Base-by-base conservation (phyloP, 2,888 invertebrate species). In the Ecdyonurus torrentis region DNA sequence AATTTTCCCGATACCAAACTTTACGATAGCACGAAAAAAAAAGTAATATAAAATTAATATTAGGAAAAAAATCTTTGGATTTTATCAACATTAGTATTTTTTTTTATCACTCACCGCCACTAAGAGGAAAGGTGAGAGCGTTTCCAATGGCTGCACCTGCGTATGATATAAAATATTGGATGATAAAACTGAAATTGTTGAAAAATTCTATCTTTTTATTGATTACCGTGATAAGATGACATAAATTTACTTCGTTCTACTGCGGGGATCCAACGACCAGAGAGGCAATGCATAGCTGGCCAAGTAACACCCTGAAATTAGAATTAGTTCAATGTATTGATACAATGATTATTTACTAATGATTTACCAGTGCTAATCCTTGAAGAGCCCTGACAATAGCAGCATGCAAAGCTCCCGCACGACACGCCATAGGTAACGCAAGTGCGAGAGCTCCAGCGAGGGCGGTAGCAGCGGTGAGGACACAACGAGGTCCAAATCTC, bases 121-220 rank as follows among this genome's bases (percentile, higher is more conserved):
- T 71, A 53, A 76, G 66, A 1, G 76, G 76, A 65, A 75, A 72
- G 2, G 73, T 74, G 1, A 77, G 65, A 24, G 79, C 76, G 65
- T 77, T 78, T 2, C 80, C 80, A 60, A 80, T 70, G 66, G 77
- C 76, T 22, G 76, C 72, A 58, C 77, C 78, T 78, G 58, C 20
- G 63, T 64, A 15, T 22, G 23, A 60, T 15, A 23, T 15, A 59
- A 20, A 62, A 58, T 22, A 5, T 18, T n/a, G 15, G 24, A 58
- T 58, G 24, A 58, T 20, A 15, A 15, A 58, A 59, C 19, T 23
- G 18, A 59, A 59, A 1, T 52, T 2, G 20, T 20, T 1, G 1
- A 19, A 15, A 15, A 37, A 15, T 15, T 5, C 37, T 15, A 37
- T 5, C 37, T 37, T 5, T 10, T 15, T 15, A 15, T 2, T 55